Base-by-base conservation (phyloP, 2,113 vertebrate species). In the Chloropsis cyanopogon region DNA sequence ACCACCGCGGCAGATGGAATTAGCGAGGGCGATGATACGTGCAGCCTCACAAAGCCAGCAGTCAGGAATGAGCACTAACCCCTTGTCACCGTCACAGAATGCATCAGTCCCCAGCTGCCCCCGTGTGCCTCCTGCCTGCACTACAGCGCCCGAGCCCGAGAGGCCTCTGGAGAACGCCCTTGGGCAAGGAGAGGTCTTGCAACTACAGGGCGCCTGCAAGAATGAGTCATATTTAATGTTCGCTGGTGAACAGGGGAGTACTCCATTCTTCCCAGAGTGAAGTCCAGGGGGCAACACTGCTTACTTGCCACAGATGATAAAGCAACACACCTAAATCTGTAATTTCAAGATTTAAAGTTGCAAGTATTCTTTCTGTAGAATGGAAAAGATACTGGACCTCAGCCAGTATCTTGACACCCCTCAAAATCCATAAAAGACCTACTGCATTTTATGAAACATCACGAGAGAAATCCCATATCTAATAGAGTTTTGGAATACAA, bases 1-100 rank as follows among this genome's bases (percentile, higher is more conserved):
- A 14, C 7, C 50, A 6, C 31, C 1, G 24, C 37, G 19, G 81
- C 76, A 41, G 35, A 42, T 0, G 56, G 4, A 8, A 42, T 4
- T 2, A 10, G 71, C 3, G 1, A 11, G 28, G 77, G 13, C 44
- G 3, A 1, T 10, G 73, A 3, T 8, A 0, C 0, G 28, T 1
- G 49, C 33, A 10, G 52, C 2, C 17, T 35, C 37, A 29, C 52
- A 16, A 19, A 76, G 46, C 16, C 5, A 10, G 23, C 1, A 61
- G 42, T 0, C 20, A 10, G 68, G 29, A 47, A 6, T 0, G 54
- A n/a, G 61, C 61, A 9, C 9, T 0, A 19, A 3, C 2, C 28
- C 33, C 10, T 1, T 2, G 86, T 12, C 12, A 0, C 4, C 4
- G 7, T 1, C 31, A 6, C 20, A 1, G 47, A 3, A 75, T 79